Evolutionary conservation across 2,113 vertebrate genomes (phyloP), one percentile per base, ranked within the genome.

Genomic region (Lamprotornis superbus): DNA sequence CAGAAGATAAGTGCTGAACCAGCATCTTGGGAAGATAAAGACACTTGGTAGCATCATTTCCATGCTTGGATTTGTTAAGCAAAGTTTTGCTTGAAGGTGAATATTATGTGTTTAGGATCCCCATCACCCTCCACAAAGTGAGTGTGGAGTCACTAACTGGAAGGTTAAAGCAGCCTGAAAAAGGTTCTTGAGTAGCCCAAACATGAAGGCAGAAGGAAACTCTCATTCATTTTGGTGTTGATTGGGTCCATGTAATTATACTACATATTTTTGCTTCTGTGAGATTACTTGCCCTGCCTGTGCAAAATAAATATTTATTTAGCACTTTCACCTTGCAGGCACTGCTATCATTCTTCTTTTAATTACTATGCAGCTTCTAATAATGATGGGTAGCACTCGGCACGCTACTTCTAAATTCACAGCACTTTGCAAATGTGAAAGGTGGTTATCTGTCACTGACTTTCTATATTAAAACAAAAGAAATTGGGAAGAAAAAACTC

Each of bases 261-360:
- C 24, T 40, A 91, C 49, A 79, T 73, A 9, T 69, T 82, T 90
- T 91, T 85, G 12, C 44, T 82, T 83, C 49, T 83, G 9, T 76
- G 61, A 93, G 57, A 84, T 82, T 85, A 76, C 33, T 60, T 64
- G 44, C 53, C 40, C 22, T 68, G 49, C 37, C 24, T 60, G 49
- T 44, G 15, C 30, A 94, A 94, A 92, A 91, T 69, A 97, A 94
- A 65, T 90, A 88, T 94, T 92, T 95, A 86, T 91, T 93, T 91
- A 85, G 12, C 15, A 88, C 67, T 90, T 94, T 85, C 46, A 87
- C 71, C 67, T 92, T 90, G 37, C 67, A 67, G 70, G 42, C 35
- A 92, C 83, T 39, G 28, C 24, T 90, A 90, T 91, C 10, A 73
- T 53, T 93, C 71, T 88, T 91, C 27, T 88, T 93, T 93, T 94